Percentiles rank a stretch among this genome's conserved stretches.
These are phyloP conservation scores for Thecophora atra DNA, from an alignment of 2,888 invertebrate species.

Conservation along the genomic window DNA sequence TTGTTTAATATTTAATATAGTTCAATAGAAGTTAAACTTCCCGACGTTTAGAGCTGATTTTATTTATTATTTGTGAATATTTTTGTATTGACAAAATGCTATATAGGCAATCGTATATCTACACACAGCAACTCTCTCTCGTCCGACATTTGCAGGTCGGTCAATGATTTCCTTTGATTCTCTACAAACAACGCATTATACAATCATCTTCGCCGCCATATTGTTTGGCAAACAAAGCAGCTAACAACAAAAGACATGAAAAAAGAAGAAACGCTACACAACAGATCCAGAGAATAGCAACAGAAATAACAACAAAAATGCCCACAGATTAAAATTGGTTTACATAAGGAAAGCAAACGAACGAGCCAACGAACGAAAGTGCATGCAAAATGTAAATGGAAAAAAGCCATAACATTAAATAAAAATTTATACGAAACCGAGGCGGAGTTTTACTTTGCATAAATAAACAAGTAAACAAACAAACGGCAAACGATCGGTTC, in stretches of 20 bases:
- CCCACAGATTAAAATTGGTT: slow-evolving; percentile 25
- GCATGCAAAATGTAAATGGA: slow-evolving; percentile 15
- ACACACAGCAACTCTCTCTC: neutral
- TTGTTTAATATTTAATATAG: no score
- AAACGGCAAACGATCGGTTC: neutral
- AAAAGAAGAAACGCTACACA: slow-evolving; percentile 10
- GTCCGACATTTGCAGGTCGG: neutral
- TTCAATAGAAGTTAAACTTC: no score
- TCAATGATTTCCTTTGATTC: slow-evolving; percentile 4
- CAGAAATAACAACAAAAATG: slow-evolving; percentile 6
- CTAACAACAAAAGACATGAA: no score
- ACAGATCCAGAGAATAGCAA: slow-evolving; percentile 7
- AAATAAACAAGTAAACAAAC: slow-evolving; percentile 19
- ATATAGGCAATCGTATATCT: neutral
- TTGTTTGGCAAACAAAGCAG: slow-evolving; percentile 33
- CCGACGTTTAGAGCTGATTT: no score
- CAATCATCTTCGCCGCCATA: slow-evolving; percentile 33
- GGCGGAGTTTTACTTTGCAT: slow-evolving; percentile 36
- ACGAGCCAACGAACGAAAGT: slow-evolving; percentile 25
- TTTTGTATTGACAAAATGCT: no score
- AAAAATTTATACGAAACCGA: slow-evolving; percentile 22
- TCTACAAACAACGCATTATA: neutral
- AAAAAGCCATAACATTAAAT: neutral
- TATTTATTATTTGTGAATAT: no score
- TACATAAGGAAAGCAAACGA: slow-evolving; percentile 25